Percentiles rank a stretch among this genome's conserved stretches.
Evolutionary conservation across 2,797 vertebrate genomes (phyloP).

Genomic region (Sebastes matsubarae): DNA sequence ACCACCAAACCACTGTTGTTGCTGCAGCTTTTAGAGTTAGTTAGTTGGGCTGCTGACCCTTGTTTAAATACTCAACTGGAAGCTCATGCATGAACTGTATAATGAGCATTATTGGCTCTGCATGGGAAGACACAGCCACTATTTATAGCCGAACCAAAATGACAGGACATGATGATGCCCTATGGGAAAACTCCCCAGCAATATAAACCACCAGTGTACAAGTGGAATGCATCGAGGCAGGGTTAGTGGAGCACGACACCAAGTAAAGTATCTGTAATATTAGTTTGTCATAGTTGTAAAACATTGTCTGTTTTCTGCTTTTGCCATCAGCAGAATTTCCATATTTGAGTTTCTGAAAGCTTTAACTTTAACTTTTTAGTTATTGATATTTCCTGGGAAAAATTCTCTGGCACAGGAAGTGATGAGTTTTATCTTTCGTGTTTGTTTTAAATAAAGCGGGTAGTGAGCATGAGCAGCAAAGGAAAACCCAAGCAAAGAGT

Average conservation of each 20-base stretch:
- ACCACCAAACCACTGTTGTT: neutral
- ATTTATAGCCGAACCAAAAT: constrained; percentile 53
- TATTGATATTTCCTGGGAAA: neutral
- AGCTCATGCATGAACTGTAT: neutral
- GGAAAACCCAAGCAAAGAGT: neutral
- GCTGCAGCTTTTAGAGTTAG: neutral
- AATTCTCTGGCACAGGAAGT: constrained; percentile 19
- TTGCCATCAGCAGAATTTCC: neutral
- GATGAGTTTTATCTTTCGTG: constrained; percentile 17
- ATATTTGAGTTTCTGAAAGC: neutral
- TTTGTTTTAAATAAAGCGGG: constrained; percentile 18
- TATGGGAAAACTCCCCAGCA: constrained; percentile 44
- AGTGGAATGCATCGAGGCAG: constrained; percentile 9
- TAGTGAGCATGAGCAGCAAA: neutral
- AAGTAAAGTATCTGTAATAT: neutral
- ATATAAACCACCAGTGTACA: constrained; percentile 19
- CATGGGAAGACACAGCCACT: constrained; percentile 34
- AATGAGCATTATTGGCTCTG: constrained; percentile 4
- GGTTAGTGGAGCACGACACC: neutral
- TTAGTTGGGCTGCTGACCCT: neutral
- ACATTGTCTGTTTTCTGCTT: neutral
- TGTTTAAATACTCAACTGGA: neutral
- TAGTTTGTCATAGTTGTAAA: neutral
- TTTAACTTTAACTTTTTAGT: neutral
- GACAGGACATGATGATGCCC: constrained; percentile 44